Percentiles rank a stretch among this genome's conserved stretches.
These are phyloP conservation scores for Luidia sarsii DNA, from an alignment of 53 echinoderm and acorn worm species.

Conservation along the genomic window DNA sequence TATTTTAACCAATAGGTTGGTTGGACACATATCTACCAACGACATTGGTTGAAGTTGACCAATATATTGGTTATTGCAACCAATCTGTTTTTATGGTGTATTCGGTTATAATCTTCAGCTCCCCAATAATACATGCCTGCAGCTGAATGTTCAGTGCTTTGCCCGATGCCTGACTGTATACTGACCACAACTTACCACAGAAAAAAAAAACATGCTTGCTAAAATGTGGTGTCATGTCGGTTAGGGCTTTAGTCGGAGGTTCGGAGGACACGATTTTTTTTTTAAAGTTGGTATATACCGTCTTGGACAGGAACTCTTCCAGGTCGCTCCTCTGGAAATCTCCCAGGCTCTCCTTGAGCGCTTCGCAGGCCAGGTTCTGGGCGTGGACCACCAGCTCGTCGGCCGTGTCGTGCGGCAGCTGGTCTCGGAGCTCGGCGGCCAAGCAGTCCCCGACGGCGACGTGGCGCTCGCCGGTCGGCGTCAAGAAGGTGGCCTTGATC, in stretches of 20 bases:
- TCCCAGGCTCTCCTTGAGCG: constrained; percentile 60
- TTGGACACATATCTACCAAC: too few relatives aligned
- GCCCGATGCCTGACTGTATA: too few relatives aligned
- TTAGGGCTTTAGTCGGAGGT: background rate
- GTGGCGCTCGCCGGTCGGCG: constrained; percentile 58
- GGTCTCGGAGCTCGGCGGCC: constrained; percentile 61
- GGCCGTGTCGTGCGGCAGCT: constrained; percentile 55
- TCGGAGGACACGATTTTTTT: background rate
- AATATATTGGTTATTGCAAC: too few relatives aligned
- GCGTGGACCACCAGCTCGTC: constrained; percentile 80
- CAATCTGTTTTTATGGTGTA: too few relatives aligned
- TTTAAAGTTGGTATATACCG: constrained; percentile 46
- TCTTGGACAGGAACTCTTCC: constrained; percentile 84
- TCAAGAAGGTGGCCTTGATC: constrained; percentile 70
- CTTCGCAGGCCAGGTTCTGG: constrained; percentile 79
- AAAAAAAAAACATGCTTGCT: too few relatives aligned
- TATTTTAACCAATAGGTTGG: too few relatives aligned
- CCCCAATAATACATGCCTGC: too few relatives aligned
- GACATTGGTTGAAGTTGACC: too few relatives aligned
- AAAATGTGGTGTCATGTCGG: background rate
- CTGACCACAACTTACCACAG: too few relatives aligned
- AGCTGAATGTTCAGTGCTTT: too few relatives aligned
- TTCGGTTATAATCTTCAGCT: too few relatives aligned
- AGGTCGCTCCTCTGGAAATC: constrained; percentile 71
- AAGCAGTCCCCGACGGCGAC: constrained; percentile 69